phyloP scores from a whole-genome alignment of 2,797 vertebrate genomes.

The Morelia viridis region DNA sequence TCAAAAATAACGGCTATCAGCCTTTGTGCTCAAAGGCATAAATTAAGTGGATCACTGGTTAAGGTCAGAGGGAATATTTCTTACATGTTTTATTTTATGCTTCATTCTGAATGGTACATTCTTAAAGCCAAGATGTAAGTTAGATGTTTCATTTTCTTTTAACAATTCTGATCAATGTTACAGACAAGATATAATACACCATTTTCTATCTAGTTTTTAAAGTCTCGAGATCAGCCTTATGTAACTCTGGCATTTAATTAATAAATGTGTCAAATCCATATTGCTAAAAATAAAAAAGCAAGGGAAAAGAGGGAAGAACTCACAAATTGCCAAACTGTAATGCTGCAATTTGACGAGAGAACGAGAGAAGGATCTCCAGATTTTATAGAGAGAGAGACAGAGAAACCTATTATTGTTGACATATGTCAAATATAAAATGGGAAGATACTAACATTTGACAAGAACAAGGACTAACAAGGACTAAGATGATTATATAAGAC shows the following conservation, averaged over 20 bases:
- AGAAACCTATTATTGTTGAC: neutral
- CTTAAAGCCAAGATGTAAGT: neutral
- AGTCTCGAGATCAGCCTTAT: neutral
- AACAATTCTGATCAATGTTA: neutral
- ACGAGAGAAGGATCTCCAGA: too few relatives aligned
- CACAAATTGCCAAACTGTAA: neutral
- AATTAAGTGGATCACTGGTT: constrained; percentile 25
- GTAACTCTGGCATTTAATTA: neutral
- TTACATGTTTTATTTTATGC: neutral
- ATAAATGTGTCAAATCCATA: neutral
- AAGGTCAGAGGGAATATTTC: constrained; percentile 23
- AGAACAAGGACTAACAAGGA: neutral
- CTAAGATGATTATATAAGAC: neutral
- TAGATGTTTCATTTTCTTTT: neutral
- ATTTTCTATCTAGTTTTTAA: neutral
- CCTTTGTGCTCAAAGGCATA: constrained; percentile 17
- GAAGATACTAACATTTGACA: neutral
- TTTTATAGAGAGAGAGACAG: too few relatives aligned
- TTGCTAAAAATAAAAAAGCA: neutral
- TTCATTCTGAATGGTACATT: neutral
- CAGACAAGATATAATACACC: neutral
- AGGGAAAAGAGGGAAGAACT: neutral
- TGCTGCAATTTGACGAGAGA: neutral
- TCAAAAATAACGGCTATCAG: constrained; percentile 14
- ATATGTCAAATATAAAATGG: neutral